phyloP scores from a whole-genome alignment of 2,797 vertebrate species.

The Hydrolagus colliei region DNA sequence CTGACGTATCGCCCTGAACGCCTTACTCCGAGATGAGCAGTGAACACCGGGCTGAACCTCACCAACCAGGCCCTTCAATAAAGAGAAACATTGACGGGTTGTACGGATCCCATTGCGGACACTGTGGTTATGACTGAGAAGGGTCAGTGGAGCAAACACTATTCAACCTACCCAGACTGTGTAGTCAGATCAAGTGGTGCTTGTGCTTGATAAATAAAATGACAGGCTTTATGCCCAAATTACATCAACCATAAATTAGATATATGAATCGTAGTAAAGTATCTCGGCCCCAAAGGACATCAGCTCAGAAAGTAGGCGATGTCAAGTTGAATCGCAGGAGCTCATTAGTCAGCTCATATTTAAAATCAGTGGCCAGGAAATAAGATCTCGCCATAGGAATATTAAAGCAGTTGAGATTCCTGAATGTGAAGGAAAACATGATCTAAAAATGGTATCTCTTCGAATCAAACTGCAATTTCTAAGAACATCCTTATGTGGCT shows the following conservation, averaged over 20 bases:
- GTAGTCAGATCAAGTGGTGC: constrained; percentile 7
- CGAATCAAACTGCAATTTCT: background rate
- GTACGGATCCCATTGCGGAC: background rate
- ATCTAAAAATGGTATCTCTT: background rate
- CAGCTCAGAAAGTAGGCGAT: background rate
- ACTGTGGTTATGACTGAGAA: background rate
- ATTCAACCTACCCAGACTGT: background rate
- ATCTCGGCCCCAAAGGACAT: constrained; percentile 6
- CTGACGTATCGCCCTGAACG: background rate
- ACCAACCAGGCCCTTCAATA: background rate
- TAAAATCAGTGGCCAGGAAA: constrained; percentile 27
- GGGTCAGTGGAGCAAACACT: background rate
- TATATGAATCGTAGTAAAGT: constrained; percentile 12
- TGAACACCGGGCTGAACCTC: too few species aligned
- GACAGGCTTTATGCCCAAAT: background rate
- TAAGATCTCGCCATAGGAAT: constrained; percentile 10
- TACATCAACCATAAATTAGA: constrained; percentile 8
- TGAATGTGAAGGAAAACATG: background rate
- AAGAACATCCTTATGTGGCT: background rate
- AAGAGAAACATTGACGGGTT: background rate
- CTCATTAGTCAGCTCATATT: constrained; percentile 24
- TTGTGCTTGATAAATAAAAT: constrained; percentile 17
- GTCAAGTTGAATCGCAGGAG: constrained; percentile 19
- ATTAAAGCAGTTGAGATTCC: background rate
- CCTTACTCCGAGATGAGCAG: background rate